Percentiles rank a stretch among this genome's conserved stretches.
Conservation (phyloP, 2,888 invertebrate species). For the Chloroclystis v-ata region DNA sequence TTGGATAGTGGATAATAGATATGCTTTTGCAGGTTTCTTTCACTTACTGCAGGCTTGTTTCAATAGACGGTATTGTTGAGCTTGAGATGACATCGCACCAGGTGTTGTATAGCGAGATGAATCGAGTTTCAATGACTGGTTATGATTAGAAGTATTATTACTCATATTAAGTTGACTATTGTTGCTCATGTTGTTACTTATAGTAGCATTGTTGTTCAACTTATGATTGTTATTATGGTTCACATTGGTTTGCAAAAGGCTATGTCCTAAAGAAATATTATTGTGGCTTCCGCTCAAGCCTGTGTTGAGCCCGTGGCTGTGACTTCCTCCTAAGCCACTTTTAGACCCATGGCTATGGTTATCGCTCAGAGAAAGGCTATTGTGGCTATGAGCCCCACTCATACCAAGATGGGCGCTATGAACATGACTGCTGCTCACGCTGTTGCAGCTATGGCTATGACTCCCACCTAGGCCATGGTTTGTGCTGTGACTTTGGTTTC, state of each 20-base stretch:
- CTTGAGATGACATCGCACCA: conserved; percentile 55
- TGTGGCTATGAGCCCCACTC: conserved; percentile 2
- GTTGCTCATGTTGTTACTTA: conserved; percentile 5
- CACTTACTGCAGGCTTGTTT: conserved; percentile 63
- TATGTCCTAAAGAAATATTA: conserved; percentile 2
- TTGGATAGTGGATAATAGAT: not conserved
- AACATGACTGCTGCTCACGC: conserved; percentile 1
- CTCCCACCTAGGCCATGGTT: conserved; percentile 3
- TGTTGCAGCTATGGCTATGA: conserved; percentile 3
- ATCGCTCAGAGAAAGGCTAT: not conserved
- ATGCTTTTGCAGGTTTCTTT: not conserved
- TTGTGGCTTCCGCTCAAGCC: conserved; percentile 3
- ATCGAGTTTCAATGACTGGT: conserved; percentile 8
- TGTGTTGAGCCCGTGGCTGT: conserved; percentile 18
- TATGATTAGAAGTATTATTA: conserved; percentile 7
- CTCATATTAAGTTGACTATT: conserved; percentile 6
- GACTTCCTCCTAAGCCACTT: not conserved
- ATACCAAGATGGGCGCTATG: conserved; percentile 1
- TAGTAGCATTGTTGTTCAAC: conserved; percentile 4
- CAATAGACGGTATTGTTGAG: conserved; percentile 54
- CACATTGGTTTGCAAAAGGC: conserved; percentile 2
- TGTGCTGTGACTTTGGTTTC: conserved; percentile 8
- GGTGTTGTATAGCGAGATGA: conserved; percentile 53
- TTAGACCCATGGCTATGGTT: conserved; percentile 5
- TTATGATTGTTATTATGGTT: conserved; percentile 8